Percentiles rank a stretch among this genome's conserved stretches.
phyloP scores from a whole-genome alignment of 2,888 invertebrate genomes.

The Phania funesta region DNA sequence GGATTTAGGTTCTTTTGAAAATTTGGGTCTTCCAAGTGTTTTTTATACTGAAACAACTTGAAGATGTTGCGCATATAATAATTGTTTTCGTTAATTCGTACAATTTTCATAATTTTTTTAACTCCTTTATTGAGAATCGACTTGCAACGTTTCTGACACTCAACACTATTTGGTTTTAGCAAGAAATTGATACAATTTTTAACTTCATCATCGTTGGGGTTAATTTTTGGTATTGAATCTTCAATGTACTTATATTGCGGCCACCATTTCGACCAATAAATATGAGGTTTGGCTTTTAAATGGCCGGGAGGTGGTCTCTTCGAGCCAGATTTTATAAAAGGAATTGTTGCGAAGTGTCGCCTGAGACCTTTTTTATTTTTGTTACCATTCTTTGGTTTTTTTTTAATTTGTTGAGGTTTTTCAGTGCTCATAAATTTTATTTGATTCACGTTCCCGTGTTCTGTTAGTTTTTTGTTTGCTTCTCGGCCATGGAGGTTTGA shows the following conservation, averaged over 20 bases:
- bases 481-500: background rate
- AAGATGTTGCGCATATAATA: conserved; percentile 32
- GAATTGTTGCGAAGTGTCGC: background rate
- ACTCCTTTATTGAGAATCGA: conserved; percentile 3
- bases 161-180: background rate
- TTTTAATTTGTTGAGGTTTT: background rate
- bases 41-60: conserved; percentile 42
- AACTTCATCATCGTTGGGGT: conserved; percentile 14
- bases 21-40: conserved; percentile 25
- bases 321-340: conserved; percentile 15
- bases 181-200: conserved; percentile 7
- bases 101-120: background rate
- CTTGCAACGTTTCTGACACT: background rate
- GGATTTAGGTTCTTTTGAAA: conserved; percentile 24
- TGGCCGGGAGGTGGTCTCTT: background rate
- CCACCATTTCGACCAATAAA: conserved; percentile 56
- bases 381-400: background rate
- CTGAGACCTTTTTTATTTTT: background rate
- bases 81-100: conserved; percentile 34
- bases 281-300: conserved; percentile 33
- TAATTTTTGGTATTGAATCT: conserved; percentile 16
- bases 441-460: background rate
- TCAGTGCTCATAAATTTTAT: background rate
- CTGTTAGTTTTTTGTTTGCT: background rate
- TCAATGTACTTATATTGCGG: conserved; percentile 43